A percentile compares a stretch with the other conserved stretches of the same genome.
Evolutionary conservation across 2,797 vertebrate species (phyloP).

Genomic region (Streptopelia turtur): DNA sequence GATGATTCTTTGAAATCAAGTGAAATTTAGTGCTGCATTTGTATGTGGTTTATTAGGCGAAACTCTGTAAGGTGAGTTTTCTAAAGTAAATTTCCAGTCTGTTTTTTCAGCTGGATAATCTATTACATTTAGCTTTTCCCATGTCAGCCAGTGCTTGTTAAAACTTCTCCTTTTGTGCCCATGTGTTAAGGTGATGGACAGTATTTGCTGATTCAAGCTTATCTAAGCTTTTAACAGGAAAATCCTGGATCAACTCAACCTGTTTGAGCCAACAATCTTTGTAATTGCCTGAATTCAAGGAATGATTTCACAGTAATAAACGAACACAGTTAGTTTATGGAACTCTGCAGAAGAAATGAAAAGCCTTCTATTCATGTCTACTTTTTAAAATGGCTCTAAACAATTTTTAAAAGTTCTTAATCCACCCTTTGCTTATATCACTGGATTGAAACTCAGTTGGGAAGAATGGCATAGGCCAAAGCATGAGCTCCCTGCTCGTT

Average conservation of each 20-base stretch:
- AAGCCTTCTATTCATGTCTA: not conserved
- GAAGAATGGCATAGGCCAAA: not conserved
- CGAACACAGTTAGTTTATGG: not conserved
- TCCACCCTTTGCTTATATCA: not conserved
- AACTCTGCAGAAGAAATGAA: not conserved
- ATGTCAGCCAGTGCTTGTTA: constrained; percentile 55
- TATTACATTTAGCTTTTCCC: constrained; percentile 68
- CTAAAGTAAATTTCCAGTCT: constrained; percentile 75
- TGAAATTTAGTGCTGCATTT: constrained; percentile 56
- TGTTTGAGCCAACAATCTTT: not conserved
- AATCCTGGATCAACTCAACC: constrained; percentile 44
- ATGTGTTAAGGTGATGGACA: constrained; percentile 70
- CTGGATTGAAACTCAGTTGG: not conserved
- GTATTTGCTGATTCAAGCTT: constrained; percentile 64
- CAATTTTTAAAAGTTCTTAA: not conserved
- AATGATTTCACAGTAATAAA: constrained; percentile 28
- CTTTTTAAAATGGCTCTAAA: not conserved
- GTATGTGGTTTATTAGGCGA: constrained; percentile 72
- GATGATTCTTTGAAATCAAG: constrained; percentile 62
- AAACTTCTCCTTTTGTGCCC: constrained; percentile 65
- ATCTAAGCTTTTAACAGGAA: constrained; percentile 63
- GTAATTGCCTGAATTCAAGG: not conserved
- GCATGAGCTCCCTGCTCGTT: not conserved
- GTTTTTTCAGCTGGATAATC: constrained; percentile 81
- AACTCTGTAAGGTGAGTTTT: constrained; percentile 78